Evolutionary conservation across 2,888 invertebrate genomes (phyloP).

Genomic region (Globia sparganii): DNA sequence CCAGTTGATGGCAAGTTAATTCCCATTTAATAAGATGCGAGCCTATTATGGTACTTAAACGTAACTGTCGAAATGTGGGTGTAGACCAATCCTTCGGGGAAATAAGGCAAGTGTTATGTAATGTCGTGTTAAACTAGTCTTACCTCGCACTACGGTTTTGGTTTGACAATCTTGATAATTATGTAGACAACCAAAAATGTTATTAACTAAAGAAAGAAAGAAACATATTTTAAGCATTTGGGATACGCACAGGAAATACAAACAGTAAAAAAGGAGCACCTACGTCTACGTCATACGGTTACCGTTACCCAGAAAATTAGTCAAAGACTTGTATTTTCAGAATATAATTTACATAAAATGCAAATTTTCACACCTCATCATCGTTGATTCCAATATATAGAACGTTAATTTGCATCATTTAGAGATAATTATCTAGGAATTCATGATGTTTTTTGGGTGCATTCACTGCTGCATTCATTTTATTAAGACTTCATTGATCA

Average conservation of each 20-base stretch:
- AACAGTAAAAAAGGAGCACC: background rate
- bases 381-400: conserved; percentile 19
- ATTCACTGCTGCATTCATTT: conserved; percentile 14
- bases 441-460: conserved; percentile 17
- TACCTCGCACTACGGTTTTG: background rate
- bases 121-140: background rate
- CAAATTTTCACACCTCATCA: background rate
- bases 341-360: background rate
- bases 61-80: background rate
- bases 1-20: too few species aligned
- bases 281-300: background rate
- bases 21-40: too few species aligned
- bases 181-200: background rate
- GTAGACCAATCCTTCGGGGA: background rate
- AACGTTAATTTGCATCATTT: conserved; percentile 3
- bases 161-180: background rate
- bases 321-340: background rate
- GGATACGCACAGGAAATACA: too few species aligned
- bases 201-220: too few species aligned
- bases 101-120: background rate
- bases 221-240: too few species aligned
- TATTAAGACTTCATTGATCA: conserved; percentile 14
- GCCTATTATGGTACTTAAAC: too few species aligned
- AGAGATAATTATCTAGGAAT: background rate
- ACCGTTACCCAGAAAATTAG: background rate